Evolutionary conservation across 2,113 vertebrate genomes (phyloP), one percentile per base, ranked within the genome.

Genomic region (Plotosus lineatus): DNA sequence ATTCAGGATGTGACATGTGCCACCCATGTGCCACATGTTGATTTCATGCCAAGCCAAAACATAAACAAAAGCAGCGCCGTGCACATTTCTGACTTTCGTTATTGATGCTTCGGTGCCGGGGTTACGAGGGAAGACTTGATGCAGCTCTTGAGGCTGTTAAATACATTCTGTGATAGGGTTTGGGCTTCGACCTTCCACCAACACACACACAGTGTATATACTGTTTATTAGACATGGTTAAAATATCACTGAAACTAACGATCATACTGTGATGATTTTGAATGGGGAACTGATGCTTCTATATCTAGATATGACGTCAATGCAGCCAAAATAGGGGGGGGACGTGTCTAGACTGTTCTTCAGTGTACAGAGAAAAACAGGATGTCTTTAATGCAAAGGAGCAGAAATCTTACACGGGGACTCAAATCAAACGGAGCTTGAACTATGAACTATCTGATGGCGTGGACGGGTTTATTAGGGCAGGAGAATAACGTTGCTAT

Each of bases 281-380:
- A 36, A 78, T 61, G 42, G 11, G 76, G 83, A 82, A 82, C 77
- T 31, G 17, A 33, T 15, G 23, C 65, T 14, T 26, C 60, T 42
- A 8, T 5, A 17, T 40, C 51, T 69, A 69, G 76, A 82, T 53
- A 71, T 75, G n/a, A 10, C 6, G 2, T 82, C 79, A 19, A 8
- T 40, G 17, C 33, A 74, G 31, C 55, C 17, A 74, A 42, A 80
- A 73, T 21, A 55, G 50, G 8, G 21, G 8, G 21, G 1, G 42
- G 40, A 55, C 3, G 8, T 15, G 28, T 66, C 55, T 84, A 68
- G 50, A 51, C 33, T n/a, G 15, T 3, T 23, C n/a, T 51, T 31
- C 0, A 51, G 2, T 42, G 51, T 42, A 23, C 31, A 19, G 51
- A 17, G 31, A 74, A 81, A 84, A 84, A 84, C 83, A 81, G 83